Conservation (phyloP, 1,140 invertebrate genomes). For the Leptopilina boulardi region DNA sequence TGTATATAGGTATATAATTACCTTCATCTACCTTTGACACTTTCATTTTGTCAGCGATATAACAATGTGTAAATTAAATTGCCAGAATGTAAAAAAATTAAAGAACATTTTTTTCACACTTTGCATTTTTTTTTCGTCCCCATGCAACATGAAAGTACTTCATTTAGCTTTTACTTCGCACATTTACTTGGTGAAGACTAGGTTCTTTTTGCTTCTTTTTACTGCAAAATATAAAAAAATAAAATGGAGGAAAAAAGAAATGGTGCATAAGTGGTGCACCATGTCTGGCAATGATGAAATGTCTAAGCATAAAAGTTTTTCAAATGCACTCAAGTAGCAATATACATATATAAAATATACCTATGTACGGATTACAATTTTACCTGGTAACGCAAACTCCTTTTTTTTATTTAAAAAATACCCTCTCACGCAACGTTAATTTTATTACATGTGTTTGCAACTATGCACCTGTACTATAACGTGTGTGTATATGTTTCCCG, state of each 20-base stretch:
- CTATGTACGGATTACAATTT: background rate
- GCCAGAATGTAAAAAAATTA: constrained; percentile 7
- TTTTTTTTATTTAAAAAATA: background rate
- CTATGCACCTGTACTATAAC: constrained; percentile 2
- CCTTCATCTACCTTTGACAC: background rate
- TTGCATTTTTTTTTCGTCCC: background rate
- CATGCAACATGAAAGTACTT: background rate
- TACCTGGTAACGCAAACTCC: background rate
- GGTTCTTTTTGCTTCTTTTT: background rate
- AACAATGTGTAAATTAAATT: constrained; percentile 1
- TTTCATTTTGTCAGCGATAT: constrained; percentile 7
- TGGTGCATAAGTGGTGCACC: constrained; percentile 5
- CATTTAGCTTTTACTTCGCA: constrained; percentile 1
- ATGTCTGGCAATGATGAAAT: constrained; percentile 4
- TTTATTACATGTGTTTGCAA: background rate
- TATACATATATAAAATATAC: too few relatives aligned
- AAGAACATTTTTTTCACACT: background rate
- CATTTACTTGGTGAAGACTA: background rate
- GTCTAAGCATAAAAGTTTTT: constrained; percentile 3
- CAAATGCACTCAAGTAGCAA: constrained; percentile 6
- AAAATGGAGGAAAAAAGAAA: background rate
- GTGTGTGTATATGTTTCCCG: background rate
- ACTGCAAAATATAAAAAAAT: background rate
- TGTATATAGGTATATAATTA: too few relatives aligned
- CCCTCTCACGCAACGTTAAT: constrained; percentile 9